These are phyloP conservation scores for Ascaphus truei DNA, from an alignment of 2,113 vertebrate genomes.

Conservation along the genomic window DNA sequence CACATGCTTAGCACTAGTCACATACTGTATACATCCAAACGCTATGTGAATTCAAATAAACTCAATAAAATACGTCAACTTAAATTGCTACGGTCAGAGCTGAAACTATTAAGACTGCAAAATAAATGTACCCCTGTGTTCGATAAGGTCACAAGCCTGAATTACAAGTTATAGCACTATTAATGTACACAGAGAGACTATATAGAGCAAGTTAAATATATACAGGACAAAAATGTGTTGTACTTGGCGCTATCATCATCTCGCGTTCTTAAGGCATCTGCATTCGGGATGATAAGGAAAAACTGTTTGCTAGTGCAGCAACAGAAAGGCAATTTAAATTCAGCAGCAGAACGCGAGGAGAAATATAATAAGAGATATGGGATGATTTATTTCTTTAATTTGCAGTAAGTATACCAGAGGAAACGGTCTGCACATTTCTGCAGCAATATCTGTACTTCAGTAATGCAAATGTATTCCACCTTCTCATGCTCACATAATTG, in stretches of 20 bases:
- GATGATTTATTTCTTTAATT: constrained; percentile 37
- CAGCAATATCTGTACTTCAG: constrained; percentile 15
- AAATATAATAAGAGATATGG: constrained; percentile 35
- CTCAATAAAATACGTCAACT: too few species aligned
- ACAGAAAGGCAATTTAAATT: constrained; percentile 36
- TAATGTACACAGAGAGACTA: not conserved
- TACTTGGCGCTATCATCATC: not conserved
- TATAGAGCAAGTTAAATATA: too few species aligned
- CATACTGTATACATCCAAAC: too few species aligned
- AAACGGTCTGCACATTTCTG: constrained; percentile 16
- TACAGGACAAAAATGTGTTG: not conserved
- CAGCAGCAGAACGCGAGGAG: constrained; percentile 18
- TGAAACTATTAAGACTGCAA: too few species aligned
- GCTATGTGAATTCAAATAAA: too few species aligned
- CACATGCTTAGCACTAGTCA: too few species aligned
- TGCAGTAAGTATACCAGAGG: constrained; percentile 25
- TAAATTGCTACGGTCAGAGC: too few species aligned
- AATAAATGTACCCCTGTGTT: too few species aligned
- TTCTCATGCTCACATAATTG: not conserved
- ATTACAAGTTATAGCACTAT: too few species aligned
- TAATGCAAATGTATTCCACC: constrained; percentile 24
- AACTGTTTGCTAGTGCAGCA: not conserved
- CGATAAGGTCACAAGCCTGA: too few species aligned
- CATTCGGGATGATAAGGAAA: constrained; percentile 14
- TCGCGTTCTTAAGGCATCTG: not conserved